These are phyloP conservation scores for Mus caroli DNA, from an alignment of 2,797 vertebrate genomes.

Conservation along the genomic window DNA sequence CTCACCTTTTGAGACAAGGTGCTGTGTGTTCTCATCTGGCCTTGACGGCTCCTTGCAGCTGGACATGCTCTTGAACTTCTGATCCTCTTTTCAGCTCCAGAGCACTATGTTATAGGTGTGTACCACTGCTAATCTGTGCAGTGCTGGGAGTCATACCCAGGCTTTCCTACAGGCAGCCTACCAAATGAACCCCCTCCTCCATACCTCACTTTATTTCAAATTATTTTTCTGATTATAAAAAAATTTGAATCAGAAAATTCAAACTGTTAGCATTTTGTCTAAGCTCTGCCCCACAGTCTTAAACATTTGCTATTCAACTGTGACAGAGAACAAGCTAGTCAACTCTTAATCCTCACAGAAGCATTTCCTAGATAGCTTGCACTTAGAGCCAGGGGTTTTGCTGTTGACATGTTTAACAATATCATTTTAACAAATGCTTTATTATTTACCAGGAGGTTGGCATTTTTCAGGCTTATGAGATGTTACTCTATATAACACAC, in stretches of 20 bases:
- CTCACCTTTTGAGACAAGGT: background rate
- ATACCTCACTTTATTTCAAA: background rate
- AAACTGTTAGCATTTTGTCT: background rate
- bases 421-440: background rate
- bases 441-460: background rate
- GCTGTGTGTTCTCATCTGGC: background rate
- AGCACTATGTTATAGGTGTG: no score
- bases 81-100: background rate
- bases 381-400: background rate
- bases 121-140: no score
- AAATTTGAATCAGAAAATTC: slow-evolving; percentile 55
- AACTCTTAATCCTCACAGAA: background rate
- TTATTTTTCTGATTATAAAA: slow-evolving; percentile 9
- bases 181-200: background rate
- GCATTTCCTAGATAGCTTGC: background rate
- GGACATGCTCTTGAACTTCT: background rate
- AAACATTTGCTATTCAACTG: background rate
- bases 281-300: background rate
- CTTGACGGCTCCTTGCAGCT: background rate
- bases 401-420: background rate
- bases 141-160: background rate
- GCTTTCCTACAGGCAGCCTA: background rate
- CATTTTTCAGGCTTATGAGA: background rate
- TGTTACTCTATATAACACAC: background rate
- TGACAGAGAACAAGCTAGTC: background rate